Percentiles rank a stretch among this genome's conserved stretches.
phyloP scores from a whole-genome alignment of 2,113 vertebrate species.

The Anser cygnoides region DNA sequence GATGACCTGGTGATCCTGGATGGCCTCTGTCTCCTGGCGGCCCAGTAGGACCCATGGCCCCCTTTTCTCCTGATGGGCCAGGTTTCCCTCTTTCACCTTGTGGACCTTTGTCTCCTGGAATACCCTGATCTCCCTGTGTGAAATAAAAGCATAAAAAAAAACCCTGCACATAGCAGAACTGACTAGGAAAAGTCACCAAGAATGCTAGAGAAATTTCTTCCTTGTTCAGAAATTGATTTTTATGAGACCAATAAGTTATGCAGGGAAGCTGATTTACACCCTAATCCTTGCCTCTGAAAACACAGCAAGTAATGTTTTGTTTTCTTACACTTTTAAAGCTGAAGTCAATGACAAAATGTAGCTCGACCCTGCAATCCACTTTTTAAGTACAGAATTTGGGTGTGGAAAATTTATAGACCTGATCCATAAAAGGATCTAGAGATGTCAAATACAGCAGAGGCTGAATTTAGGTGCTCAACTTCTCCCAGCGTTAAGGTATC shows the following conservation, averaged over 20 bases:
- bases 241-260: not conserved
- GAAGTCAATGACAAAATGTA: not conserved
- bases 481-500: not conserved
- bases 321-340: not conserved
- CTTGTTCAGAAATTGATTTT: not conserved
- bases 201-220: not conserved
- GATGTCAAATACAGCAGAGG: not conserved
- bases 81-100: conserved; percentile 90
- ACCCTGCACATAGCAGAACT: not conserved
- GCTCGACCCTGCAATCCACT: not conserved
- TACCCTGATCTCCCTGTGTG: conserved; percentile 91
- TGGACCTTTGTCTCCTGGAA: conserved; percentile 90
- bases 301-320: not conserved
- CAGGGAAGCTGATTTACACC: not conserved
- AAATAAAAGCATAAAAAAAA: conserved; percentile 4
- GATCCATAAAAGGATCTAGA: not conserved
- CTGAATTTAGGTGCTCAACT: not conserved
- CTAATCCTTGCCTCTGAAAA: not conserved
- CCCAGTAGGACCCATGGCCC: conserved; percentile 80
- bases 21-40: conserved; percentile 85
- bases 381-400: not conserved
- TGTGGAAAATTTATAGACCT: not conserved
- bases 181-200: not conserved
- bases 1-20: conserved; percentile 78
- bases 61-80: conserved; percentile 82